Conservation (phyloP, 2,888 invertebrate genomes). For the Tachina lurida region DNA sequence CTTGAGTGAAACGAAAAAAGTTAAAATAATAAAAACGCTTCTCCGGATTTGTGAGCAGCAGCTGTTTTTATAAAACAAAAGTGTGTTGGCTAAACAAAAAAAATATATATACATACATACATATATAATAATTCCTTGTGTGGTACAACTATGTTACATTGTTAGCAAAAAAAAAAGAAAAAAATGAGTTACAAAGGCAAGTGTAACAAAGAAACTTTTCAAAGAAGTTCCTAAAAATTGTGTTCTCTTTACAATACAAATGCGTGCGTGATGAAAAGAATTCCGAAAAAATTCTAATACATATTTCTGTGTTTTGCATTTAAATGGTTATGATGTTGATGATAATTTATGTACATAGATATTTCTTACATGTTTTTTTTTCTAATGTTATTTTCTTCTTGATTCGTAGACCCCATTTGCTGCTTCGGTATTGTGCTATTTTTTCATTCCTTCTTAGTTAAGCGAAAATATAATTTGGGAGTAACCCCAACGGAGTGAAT, state of each 20-base stretch:
- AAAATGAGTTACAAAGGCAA: conserved; percentile 63
- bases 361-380: conserved; percentile 53
- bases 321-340: conserved; percentile 9
- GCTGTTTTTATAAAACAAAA: conserved; percentile 64
- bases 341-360: conserved; percentile 50
- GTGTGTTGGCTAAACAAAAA: conserved; percentile 40
- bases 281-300: neutral
- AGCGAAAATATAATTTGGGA: conserved; percentile 76
- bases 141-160: conserved; percentile 44
- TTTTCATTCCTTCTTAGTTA: conserved; percentile 19
- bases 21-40: conserved; percentile 58
- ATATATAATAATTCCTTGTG: conserved; percentile 2
- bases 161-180: conserved; percentile 43
- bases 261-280: neutral
- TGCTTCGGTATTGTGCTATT: conserved; percentile 51
- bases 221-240: neutral
- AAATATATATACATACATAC: conserved; percentile 38
- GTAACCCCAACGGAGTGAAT: conserved; percentile 72
- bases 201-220: conserved; percentile 57
- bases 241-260: neutral
- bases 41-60: conserved; percentile 64
- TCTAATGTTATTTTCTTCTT: conserved; percentile 40
- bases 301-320: conserved; percentile 7
- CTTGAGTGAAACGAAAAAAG: conserved; percentile 74
- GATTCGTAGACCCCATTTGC: conserved; percentile 45